A percentile compares a stretch with the other conserved stretches of the same genome.
Conservation (phyloP, 2,797 vertebrate species). For the Syngnathus rostellatus region DNA sequence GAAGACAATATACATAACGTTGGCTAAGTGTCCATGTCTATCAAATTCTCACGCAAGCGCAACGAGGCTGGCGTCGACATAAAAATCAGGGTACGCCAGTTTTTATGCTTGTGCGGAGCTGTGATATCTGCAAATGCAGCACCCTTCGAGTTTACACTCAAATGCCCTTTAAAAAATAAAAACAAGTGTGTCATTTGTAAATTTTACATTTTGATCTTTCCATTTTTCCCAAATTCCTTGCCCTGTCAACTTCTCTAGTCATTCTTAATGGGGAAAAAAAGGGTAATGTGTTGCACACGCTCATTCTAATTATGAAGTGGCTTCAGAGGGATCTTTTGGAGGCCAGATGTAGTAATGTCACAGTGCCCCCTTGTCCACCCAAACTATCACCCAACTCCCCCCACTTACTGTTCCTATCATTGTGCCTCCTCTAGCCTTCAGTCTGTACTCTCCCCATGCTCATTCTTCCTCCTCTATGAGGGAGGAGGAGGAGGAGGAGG, state of each 20-base stretch:
- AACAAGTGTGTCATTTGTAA: no score
- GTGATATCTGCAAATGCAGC: no score
- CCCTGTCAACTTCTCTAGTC: neutral
- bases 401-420: constrained; percentile 32
- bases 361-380: constrained; percentile 44
- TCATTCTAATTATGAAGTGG: neutral
- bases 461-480: constrained; percentile 26
- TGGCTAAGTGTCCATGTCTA: no score
- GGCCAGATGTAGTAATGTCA: constrained; percentile 51
- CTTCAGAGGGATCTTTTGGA: constrained; percentile 16
- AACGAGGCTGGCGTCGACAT: no score
- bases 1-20: no score
- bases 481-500: constrained; percentile 16
- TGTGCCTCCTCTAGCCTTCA: constrained; percentile 37
- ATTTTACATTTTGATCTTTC: neutral
- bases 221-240: neutral
- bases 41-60: no score
- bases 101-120: no score
- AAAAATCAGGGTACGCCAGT: no score
- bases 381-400: constrained; percentile 15
- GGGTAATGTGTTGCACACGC: neutral
- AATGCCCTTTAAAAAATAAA: no score
- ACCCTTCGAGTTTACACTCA: no score
- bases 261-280: neutral
- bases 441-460: constrained; percentile 44